phyloP scores from a whole-genome alignment of 1,140 invertebrate species.

The Goniozus legneri region DNA sequence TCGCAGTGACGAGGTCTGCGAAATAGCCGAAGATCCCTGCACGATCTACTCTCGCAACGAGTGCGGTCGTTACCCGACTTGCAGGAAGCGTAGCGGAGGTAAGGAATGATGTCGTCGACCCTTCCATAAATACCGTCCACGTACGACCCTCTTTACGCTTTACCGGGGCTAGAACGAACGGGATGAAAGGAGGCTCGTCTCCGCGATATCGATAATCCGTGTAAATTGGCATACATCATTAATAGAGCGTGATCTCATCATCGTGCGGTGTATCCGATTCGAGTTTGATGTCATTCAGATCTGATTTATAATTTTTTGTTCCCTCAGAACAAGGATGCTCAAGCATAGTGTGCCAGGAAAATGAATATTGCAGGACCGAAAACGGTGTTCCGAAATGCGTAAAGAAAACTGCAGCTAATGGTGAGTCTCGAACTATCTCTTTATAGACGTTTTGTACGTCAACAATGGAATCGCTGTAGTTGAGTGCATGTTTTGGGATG shows the following conservation, averaged over 20 bases:
- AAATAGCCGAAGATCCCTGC: constrained; percentile 70
- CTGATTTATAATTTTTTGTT: neutral
- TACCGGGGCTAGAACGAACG: neutral
- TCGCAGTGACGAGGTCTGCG: constrained; percentile 64
- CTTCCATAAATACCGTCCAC: constrained; percentile 5
- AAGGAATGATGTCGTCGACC: constrained; percentile 12
- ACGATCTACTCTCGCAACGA: constrained; percentile 53
- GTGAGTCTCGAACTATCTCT: constrained; percentile 39
- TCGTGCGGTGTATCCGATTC: neutral
- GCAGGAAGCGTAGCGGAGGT: constrained; percentile 51
- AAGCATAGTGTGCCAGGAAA: constrained; percentile 35
- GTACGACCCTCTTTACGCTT: neutral
- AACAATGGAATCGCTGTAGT: too few species aligned
- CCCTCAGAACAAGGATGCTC: constrained; percentile 36
- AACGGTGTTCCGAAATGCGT: constrained; percentile 43
- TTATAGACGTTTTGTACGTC: too few species aligned
- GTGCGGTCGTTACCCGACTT: constrained; percentile 67
- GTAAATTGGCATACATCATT: too few species aligned
- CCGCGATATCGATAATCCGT: too few species aligned
- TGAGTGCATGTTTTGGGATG: too few species aligned
- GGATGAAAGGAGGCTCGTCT: neutral
- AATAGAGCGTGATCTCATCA: too few species aligned
- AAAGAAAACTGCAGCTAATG: constrained; percentile 31
- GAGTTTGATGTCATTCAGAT: too few species aligned
- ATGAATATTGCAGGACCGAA: constrained; percentile 44